A percentile compares a stretch with the other conserved stretches of the same genome.
phyloP scores from a whole-genome alignment of 2,113 vertebrate species.

The Ageneiosus marmoratus region DNA sequence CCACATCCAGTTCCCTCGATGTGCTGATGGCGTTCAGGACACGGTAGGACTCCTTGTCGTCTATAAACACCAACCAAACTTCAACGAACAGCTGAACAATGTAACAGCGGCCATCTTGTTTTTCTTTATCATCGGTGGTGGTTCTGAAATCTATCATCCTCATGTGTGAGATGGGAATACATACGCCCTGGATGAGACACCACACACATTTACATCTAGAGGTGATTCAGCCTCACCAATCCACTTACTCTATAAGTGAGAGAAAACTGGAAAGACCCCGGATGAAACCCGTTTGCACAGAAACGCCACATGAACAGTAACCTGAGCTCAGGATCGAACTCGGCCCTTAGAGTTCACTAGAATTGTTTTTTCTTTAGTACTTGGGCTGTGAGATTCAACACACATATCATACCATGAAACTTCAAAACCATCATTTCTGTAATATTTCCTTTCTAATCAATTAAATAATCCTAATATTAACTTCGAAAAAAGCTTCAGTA shows the following conservation, averaged over 20 bases:
- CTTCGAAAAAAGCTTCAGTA: not conserved
- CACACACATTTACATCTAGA: not conserved
- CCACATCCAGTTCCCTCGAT: slow-evolving; percentile 10
- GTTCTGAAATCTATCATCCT: not conserved
- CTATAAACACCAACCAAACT: not conserved
- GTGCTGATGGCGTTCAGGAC: not conserved
- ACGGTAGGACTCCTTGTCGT: not conserved
- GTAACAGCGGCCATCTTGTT: not conserved
- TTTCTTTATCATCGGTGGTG: not conserved
- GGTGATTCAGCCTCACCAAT: not conserved
- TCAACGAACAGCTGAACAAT: not conserved
- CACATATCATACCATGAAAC: not conserved
- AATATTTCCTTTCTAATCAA: too few species aligned
- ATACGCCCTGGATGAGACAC: not conserved
- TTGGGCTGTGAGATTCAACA: not conserved
- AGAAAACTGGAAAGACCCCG: not conserved
- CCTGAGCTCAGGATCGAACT: not conserved
- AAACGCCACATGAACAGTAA: not conserved
- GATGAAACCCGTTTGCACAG: not conserved
- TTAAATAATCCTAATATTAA: not conserved
- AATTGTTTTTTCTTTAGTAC: not conserved
- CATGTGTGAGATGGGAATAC: not conserved
- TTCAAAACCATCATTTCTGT: not conserved
- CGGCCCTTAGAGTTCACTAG: not conserved
- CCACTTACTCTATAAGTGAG: not conserved